Percentiles rank a stretch among this genome's conserved stretches.
Evolutionary conservation across 2,888 invertebrate species (phyloP).

Genomic region (Mactromeris polynyma): DNA sequence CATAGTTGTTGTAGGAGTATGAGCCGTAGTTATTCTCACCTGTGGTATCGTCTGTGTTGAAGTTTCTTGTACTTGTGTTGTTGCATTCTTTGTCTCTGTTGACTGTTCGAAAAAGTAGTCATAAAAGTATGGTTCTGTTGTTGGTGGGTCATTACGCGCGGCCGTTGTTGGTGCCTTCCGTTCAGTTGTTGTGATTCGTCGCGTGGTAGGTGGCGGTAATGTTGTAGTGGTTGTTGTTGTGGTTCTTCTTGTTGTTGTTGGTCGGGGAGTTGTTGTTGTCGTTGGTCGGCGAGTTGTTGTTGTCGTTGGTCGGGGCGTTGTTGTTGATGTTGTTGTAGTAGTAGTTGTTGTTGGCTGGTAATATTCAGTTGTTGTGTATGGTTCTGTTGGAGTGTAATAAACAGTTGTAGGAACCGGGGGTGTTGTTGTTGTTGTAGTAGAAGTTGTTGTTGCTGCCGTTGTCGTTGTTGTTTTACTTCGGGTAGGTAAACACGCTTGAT

Average conservation of each 20-base stretch:
- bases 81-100: conserved; percentile 16
- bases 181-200: conserved; percentile 18
- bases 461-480: conserved; percentile 40
- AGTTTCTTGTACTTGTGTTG: neutral
- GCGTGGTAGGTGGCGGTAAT: conserved; percentile 18
- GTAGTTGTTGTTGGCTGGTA: conserved; percentile 34
- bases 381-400: conserved; percentile 23
- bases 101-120: conserved; percentile 33
- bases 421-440: conserved; percentile 35
- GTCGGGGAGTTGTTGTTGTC: conserved; percentile 44
- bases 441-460: conserved; percentile 17
- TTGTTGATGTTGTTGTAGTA: conserved; percentile 15
- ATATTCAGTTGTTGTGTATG: conserved; percentile 25
- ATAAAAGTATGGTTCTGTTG: conserved; percentile 20
- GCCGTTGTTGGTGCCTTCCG: conserved; percentile 34
- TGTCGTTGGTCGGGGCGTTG: conserved; percentile 13
- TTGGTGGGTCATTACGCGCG: neutral
- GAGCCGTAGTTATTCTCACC: conserved; percentile 28
- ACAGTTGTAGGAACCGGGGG: conserved; percentile 24
- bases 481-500: conserved; percentile 61
- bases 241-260: conserved; percentile 37
- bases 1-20: conserved; percentile 42
- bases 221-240: conserved; percentile 38
- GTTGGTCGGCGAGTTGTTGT: conserved; percentile 31
- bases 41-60: conserved; percentile 27